Evolutionary conservation across 2,113 vertebrate species (phyloP), one percentile per base, ranked within the genome.

Genomic region (Osmerus eperlanus): DNA sequence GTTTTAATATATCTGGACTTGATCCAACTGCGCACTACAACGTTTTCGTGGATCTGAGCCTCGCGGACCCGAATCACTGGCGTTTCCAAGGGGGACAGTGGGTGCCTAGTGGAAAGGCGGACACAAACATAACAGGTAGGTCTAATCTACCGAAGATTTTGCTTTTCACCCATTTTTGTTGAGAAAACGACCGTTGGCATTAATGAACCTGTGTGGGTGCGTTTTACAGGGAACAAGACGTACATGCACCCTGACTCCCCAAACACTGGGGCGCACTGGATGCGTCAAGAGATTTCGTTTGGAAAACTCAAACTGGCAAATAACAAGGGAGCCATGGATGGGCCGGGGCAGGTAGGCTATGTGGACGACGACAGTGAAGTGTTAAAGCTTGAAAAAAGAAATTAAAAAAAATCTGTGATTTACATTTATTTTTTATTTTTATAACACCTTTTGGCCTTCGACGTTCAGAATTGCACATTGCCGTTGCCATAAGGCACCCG

Each of bases 41-140:
- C 88, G 92, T 95, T 86, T 94, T 94, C 91, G 94, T 94, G 90
- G 94, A 95, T 90, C 93, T 95, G 81, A 94, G 95, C 89, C 89
- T 95, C 88, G 93, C 93, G 83, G 94, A 95, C 88, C 94, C 94
- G 70, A 95, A 94, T 89, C 94, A 94, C 90, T 95, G 94, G 94
- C 91, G 94, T 83, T 95, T 95, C 90, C 94, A 95, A 88, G 94
- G 93, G 79, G 94, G 94, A 84, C 95, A 95, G 87, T 95, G 94
- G 94, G 91, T 95, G 88, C 92, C 94, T 84, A 94, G 93, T 86
- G 94, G 94, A 86, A 95, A 95, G 89, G 94, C 94, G 85, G 94
- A 95, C 92, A 94, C 94, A 83, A 94, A 95, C 88, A 92, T 94
- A 81, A 93, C 93, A 93, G 94, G 94, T 93, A 92, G 94, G 93